A percentile compares a stretch with the other conserved stretches of the same genome.
phyloP scores from a whole-genome alignment of 1,140 invertebrate genomes.

The Cydia amplana region DNA sequence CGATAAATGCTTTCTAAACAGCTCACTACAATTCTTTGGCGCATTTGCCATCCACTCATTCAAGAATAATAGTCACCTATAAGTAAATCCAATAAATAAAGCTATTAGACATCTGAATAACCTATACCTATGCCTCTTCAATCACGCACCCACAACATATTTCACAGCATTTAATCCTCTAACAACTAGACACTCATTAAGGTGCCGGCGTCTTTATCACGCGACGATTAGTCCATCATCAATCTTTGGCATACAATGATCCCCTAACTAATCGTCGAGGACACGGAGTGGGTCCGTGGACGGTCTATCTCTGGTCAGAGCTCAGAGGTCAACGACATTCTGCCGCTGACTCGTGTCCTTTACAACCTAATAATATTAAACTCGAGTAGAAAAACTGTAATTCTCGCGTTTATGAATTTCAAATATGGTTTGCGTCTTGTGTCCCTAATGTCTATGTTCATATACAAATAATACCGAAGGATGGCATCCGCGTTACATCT shows the following conservation, averaged over 20 bases:
- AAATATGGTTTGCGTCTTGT: neutral
- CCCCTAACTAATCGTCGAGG: slow-evolving; percentile 62
- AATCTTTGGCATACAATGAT: slow-evolving; percentile 68
- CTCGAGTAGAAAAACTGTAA: neutral
- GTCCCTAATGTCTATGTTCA: neutral
- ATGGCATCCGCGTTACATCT: too few relatives aligned
- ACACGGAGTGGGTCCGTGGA: slow-evolving; percentile 54
- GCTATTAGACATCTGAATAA: slow-evolving; percentile 12
- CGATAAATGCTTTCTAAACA: too few relatives aligned
- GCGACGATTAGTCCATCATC: slow-evolving; percentile 61
- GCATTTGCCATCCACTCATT: too few relatives aligned
- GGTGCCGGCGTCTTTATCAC: slow-evolving; percentile 49
- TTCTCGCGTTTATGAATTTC: neutral
- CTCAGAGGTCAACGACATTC: slow-evolving; percentile 38
- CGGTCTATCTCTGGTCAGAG: slow-evolving; percentile 53
- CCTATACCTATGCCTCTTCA: neutral
- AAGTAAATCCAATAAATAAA: neutral
- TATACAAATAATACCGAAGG: too few relatives aligned
- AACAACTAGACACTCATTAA: slow-evolving; percentile 46
- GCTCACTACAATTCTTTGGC: too few relatives aligned
- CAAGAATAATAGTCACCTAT: neutral
- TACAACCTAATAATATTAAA: neutral
- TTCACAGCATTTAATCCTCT: slow-evolving; percentile 35
- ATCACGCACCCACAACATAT: slow-evolving; percentile 4
- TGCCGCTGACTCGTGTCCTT: neutral